A percentile compares a stretch with the other conserved stretches of the same genome.
These are phyloP conservation scores for Stenoptilia bipunctidactyla DNA, from an alignment of 2,888 invertebrate genomes.

Conservation along the genomic window DNA sequence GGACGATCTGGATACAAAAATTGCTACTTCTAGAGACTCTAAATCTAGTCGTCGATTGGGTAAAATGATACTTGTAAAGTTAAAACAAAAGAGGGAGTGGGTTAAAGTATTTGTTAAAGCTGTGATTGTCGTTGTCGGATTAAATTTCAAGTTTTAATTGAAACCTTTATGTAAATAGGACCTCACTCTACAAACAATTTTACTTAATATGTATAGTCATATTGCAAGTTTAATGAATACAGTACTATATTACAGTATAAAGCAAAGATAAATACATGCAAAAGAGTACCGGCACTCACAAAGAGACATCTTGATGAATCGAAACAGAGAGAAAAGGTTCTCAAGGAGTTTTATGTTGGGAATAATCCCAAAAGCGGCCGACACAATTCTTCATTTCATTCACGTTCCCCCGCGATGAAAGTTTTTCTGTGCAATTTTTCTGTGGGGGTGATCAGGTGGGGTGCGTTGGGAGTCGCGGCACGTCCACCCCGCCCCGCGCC, in stretches of 20 bases:
- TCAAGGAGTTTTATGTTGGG: slow-evolving; percentile 54
- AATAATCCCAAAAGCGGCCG: slow-evolving; percentile 66
- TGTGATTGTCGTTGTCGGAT: not conserved
- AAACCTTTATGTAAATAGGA: slow-evolving; percentile 1
- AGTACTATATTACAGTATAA: no score
- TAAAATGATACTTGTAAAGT: no score
- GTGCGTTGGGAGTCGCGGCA: slow-evolving; percentile 59
- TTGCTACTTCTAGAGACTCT: no score
- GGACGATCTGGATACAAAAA: not conserved
- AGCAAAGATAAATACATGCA: slow-evolving; percentile 17
- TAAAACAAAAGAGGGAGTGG: no score
- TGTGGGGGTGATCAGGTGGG: slow-evolving; percentile 68
- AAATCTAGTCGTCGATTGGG: no score
- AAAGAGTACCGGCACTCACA: slow-evolving; percentile 20
- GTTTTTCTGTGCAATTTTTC: slow-evolving; percentile 72
- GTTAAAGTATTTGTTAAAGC: no score
- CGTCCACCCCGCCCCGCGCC: slow-evolving; percentile 26
- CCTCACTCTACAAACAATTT: no score
- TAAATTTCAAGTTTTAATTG: not conserved
- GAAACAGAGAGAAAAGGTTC: slow-evolving; percentile 60
- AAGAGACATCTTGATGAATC: slow-evolving; percentile 47
- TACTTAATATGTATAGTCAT: no score
- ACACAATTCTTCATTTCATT: slow-evolving; percentile 70
- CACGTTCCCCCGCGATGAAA: slow-evolving; percentile 70
- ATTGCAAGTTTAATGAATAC: no score